A percentile compares a stretch with the other conserved stretches of the same genome.
Conservation (phyloP, 2,113 vertebrate genomes). For the Oncorhynchus tshawytscha region DNA sequence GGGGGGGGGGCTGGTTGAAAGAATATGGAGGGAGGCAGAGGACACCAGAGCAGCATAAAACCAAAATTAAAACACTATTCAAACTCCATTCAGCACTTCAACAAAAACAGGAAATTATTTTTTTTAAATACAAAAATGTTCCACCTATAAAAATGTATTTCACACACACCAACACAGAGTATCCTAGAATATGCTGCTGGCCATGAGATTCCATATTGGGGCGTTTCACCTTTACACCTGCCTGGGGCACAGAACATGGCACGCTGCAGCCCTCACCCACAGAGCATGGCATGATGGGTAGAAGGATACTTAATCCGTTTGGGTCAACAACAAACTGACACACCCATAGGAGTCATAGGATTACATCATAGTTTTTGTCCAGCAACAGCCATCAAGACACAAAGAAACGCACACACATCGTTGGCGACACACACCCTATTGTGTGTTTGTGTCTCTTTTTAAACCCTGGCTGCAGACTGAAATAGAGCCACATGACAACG, state of each 20-base stretch:
- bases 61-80: background rate
- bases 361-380: constrained; percentile 54
- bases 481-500: constrained; percentile 55
- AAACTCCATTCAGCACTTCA: background rate
- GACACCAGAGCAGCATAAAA: background rate
- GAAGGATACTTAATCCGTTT: constrained; percentile 20
- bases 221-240: constrained; percentile 5
- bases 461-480: constrained; percentile 20
- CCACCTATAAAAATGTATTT: constrained; percentile 14
- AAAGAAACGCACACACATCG: constrained; percentile 14
- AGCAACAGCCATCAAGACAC: constrained; percentile 39
- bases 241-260: constrained; percentile 15
- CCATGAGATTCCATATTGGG: background rate
- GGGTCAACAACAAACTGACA: constrained; percentile 33
- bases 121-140: constrained; percentile 12
- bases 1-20: background rate
- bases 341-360: constrained; percentile 46
- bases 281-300: background rate
- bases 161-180: constrained; percentile 6
- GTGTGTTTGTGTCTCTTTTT: constrained; percentile 19
- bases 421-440: constrained; percentile 22
- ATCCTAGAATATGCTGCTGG: background rate
- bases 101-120: constrained; percentile 21
- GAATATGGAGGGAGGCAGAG: background rate
- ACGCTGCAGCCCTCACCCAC: background rate